Evolutionary conservation across 1,140 invertebrate species (phyloP), one percentile per base, ranked within the genome.

Genomic region (Ridgeia piscesae): DNA sequence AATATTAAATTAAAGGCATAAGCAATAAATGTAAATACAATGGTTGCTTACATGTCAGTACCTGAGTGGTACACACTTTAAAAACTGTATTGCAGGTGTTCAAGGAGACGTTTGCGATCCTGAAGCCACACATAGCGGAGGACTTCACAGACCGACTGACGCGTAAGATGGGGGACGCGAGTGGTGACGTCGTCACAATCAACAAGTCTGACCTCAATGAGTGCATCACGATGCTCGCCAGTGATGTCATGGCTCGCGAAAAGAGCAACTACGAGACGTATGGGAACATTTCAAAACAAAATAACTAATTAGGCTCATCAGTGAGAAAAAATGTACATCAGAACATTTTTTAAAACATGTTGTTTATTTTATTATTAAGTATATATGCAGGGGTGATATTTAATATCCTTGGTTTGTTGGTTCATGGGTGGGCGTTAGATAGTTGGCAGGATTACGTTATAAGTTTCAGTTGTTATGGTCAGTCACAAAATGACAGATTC

Each of bases 21-120:
- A n/a, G n/a, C n/a, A n/a, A n/a, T n/a, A n/a, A n/a, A n/a, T n/a
- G n/a, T n/a, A n/a, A n/a, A n/a, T n/a, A n/a, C n/a, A n/a, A n/a
- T n/a, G n/a, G n/a, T n/a, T n/a, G n/a, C n/a, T n/a, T n/a, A n/a
- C n/a, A n/a, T n/a, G n/a, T n/a, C n/a, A 42, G 11, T 42, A 11
- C 4, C 31, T n/a, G 14, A 33, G 2, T 92, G 6, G 2, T 9
- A 35, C 33, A 27, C 31, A n/a, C n/a, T n/a, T n/a, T 93, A 17
- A 42, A 4, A 11, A 42, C 42, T 11, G 4, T 6, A 92, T 91
- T 92, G 0, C 91, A 96, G 95, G 95, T 94, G 4, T 96, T 96
- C 95, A 95, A 95, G 92, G 96, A 96, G 93, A 95, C 94, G 91
- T 95, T 95, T 91, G 96, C 96, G 0, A 94, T 95, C 34, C 94